Evolutionary conservation across 1,140 invertebrate species (phyloP), one percentile per base, ranked within the genome.

Genomic region (Nasonia vitripennis): DNA sequence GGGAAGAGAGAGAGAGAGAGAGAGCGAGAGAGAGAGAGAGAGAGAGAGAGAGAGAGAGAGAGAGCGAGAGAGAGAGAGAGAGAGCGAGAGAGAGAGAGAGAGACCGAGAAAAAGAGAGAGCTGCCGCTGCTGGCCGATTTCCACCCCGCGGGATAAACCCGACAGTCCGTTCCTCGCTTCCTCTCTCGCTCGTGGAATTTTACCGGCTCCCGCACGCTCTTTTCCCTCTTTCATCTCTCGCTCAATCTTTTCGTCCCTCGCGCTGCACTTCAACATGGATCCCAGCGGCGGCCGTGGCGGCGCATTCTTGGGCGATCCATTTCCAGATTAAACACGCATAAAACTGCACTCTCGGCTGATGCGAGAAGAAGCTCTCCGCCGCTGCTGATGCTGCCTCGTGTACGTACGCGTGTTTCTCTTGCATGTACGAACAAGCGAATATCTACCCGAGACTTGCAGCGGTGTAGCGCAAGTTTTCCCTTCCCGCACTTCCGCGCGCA

Each of bases 321-420:
- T 93, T 92, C 89, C 89, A 93, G 92, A 92, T 93, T 92, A 92
- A 93, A 92, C 89, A 91, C 91, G 91, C 91, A 90, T 92, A 91
- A 92, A 92, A 92, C 89, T 91, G 87, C 78, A 88, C 90, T 91
- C 87, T 89, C 84, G 81, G 87, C 83, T 87, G 86, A 87, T 89
- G 89, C 88, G 89, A n/a, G 4, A 62, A 62, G 55, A 62, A 62
- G 55, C 55, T n/a, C 55, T 51, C 79, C 31, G 85, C 51, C 78
- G 31, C 51, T 51, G 20, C 9, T 27, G 34, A 70, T 75, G 11
- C 31, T 12, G 27, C 70, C 7, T 34, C 70, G 23, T 71, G 7
- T 31, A 71, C 0, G 12, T 71, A 34, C 70, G 31, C 6, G 31
- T 71, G 17, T 71, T 11, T 51, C 48, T 71, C 77, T 41, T 68